These are phyloP conservation scores for Conops quadrifasciatus DNA, from an alignment of 2,888 invertebrate species.

Conservation along the genomic window DNA sequence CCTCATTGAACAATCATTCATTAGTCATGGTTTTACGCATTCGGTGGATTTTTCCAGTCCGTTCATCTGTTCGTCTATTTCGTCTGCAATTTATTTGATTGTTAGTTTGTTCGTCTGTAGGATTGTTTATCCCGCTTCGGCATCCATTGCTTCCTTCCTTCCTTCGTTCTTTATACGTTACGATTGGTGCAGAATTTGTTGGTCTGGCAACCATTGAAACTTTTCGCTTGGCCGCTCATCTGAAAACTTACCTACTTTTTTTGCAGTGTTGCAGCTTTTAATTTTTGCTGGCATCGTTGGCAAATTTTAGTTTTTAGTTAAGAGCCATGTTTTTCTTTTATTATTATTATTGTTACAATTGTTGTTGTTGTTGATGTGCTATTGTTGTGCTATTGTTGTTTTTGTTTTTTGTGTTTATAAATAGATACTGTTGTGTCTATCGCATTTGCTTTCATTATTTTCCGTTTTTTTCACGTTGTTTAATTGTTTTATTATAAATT, in stretches of 20 bases:
- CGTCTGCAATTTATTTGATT: background rate
- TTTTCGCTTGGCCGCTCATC: constrained; percentile 66
- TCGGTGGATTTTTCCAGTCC: background rate
- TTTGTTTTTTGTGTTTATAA: constrained; percentile 12
- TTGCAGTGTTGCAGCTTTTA: constrained; percentile 6
- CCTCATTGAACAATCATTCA: too few relatives aligned
- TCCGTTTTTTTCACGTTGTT: constrained; percentile 5
- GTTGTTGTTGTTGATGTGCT: constrained; percentile 12
- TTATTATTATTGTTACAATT: constrained; percentile 21
- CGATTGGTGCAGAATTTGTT: constrained; percentile 15
- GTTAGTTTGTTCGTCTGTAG: background rate
- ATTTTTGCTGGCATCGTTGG: constrained; percentile 42
- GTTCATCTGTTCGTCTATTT: background rate
- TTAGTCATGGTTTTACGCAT: background rate
- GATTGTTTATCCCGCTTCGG: constrained; percentile 9
- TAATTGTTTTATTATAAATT: background rate
- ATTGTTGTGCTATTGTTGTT: constrained; percentile 7
- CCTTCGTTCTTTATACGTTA: constrained; percentile 17
- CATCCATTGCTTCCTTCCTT: background rate
- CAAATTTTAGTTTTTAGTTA: constrained; percentile 25
- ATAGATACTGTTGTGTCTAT: background rate
- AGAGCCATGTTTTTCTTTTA: background rate
- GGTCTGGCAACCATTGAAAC: constrained; percentile 56
- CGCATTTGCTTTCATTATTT: constrained; percentile 13
- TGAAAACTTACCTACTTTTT: constrained; percentile 51